A percentile compares a stretch with the other conserved stretches of the same genome.
phyloP scores from a whole-genome alignment of 2,113 vertebrate species.

The Pterocles burchelli region DNA sequence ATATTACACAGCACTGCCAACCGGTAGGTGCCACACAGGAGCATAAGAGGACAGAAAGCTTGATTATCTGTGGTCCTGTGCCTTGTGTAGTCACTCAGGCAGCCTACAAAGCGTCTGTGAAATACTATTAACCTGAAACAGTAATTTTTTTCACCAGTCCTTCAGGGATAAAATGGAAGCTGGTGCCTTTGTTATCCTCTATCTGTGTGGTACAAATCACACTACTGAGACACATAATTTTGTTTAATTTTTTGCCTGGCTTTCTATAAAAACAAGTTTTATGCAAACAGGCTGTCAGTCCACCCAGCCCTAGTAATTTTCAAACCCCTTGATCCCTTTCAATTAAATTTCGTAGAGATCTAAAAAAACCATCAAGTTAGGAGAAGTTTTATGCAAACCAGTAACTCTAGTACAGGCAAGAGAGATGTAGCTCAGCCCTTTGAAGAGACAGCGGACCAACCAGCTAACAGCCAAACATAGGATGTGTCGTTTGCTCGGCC shows the following conservation, averaged over 20 bases:
- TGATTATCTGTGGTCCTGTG: background rate
- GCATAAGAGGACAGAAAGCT: background rate
- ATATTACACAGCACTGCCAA: background rate
- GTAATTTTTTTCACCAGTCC: background rate
- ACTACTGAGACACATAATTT: background rate
- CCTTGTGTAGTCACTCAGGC: background rate
- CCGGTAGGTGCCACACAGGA: background rate
- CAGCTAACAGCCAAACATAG: background rate
- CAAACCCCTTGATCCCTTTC: background rate
- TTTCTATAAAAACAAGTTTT: background rate
- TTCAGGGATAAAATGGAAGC: background rate
- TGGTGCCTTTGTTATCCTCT: background rate
- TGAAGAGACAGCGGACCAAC: background rate
- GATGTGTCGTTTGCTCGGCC: background rate
- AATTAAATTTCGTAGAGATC: background rate
- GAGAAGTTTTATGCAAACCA: background rate
- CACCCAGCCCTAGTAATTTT: background rate
- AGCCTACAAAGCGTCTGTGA: background rate
- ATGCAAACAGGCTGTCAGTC: background rate
- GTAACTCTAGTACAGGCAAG: fast-evolving
- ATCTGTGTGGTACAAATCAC: background rate
- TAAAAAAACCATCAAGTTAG: background rate
- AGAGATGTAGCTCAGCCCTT: background rate
- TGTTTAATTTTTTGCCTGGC: background rate
- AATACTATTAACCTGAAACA: background rate